Conservation (phyloP, 2,888 invertebrate genomes). For the Andrena bicolor region DNA sequence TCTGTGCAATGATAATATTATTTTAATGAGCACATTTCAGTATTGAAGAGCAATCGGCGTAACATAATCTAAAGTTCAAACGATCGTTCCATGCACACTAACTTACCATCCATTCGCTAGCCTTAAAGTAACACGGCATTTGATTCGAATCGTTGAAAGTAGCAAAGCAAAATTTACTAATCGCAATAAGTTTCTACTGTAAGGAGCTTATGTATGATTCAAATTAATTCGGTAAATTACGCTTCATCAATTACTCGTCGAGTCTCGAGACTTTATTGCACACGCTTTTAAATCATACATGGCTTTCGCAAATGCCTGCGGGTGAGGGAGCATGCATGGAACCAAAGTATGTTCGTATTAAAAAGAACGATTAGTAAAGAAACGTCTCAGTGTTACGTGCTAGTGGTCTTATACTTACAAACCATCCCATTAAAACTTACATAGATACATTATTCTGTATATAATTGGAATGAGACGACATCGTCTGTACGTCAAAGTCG, state of each 20-base stretch:
- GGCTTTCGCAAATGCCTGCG: too few relatives aligned
- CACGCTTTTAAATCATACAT: too few relatives aligned
- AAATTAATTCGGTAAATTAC: too few relatives aligned
- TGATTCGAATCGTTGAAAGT: neutral
- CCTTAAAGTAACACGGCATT: too few relatives aligned
- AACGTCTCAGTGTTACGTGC: slow-evolving; percentile 60
- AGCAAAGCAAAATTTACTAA: too few relatives aligned
- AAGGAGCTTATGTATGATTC: too few relatives aligned
- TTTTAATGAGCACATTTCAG: slow-evolving; percentile 48
- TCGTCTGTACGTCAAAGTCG: slow-evolving; percentile 62
- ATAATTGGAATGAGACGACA: slow-evolving; percentile 72
- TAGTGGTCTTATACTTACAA: slow-evolving; percentile 71
- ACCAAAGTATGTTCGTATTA: slow-evolving; percentile 60
- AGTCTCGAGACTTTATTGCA: too few relatives aligned
- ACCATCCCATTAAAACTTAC: slow-evolving; percentile 67
- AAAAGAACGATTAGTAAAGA: slow-evolving; percentile 65
- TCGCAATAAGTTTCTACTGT: too few relatives aligned
- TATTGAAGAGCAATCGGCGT: slow-evolving; percentile 39
- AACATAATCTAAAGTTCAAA: slow-evolving; percentile 50
- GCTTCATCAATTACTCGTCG: too few relatives aligned
- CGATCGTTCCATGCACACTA: slow-evolving; percentile 59
- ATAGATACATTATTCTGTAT: slow-evolving; percentile 70
- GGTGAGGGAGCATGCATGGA: slow-evolving; percentile 48
- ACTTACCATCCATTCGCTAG: slow-evolving; percentile 8
- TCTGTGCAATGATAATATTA: slow-evolving; percentile 49